Evolutionary conservation across 2,113 vertebrate genomes (phyloP).

Genomic region (Odocoileus virginianus): DNA sequence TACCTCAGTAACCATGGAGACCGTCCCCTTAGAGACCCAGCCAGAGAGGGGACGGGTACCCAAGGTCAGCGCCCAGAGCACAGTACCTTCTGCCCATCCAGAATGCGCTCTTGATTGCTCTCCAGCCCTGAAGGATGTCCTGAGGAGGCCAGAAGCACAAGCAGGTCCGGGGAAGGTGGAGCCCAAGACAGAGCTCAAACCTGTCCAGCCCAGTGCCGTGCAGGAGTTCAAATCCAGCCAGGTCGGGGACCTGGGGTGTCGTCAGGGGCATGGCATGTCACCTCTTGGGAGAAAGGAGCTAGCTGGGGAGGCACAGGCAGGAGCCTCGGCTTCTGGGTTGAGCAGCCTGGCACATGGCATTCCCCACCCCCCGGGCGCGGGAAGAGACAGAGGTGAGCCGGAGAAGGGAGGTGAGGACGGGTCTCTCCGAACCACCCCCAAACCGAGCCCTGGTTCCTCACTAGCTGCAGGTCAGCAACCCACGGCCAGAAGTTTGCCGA

Average conservation of each 20-base stretch:
- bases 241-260: conserved; percentile 48
- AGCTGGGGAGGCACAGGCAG: conserved; percentile 33
- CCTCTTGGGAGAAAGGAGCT: conserved; percentile 44
- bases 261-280: conserved; percentile 16
- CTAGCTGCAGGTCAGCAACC: neutral
- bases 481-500: neutral
- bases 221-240: conserved; percentile 66
- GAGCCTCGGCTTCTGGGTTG: neutral
- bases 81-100: conserved; percentile 38
- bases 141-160: conserved; percentile 77
- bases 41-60: neutral
- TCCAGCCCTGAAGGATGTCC: conserved; percentile 60
- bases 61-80: conserved; percentile 58
- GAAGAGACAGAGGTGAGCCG: neutral
- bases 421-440: neutral
- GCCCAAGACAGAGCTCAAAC: conserved; percentile 61
- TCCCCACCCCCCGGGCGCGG: rapidly evolving
- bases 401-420: conserved; percentile 17
- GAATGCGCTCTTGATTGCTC: conserved; percentile 29
- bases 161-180: conserved; percentile 68
- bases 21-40: conserved; percentile 57
- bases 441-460: neutral
- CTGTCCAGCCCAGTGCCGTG: conserved; percentile 25
- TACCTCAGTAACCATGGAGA: conserved; percentile 84
- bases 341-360: neutral